These are phyloP conservation scores for Etia nguti DNA, from an alignment of 2,113 vertebrate species.

Conservation along the genomic window DNA sequence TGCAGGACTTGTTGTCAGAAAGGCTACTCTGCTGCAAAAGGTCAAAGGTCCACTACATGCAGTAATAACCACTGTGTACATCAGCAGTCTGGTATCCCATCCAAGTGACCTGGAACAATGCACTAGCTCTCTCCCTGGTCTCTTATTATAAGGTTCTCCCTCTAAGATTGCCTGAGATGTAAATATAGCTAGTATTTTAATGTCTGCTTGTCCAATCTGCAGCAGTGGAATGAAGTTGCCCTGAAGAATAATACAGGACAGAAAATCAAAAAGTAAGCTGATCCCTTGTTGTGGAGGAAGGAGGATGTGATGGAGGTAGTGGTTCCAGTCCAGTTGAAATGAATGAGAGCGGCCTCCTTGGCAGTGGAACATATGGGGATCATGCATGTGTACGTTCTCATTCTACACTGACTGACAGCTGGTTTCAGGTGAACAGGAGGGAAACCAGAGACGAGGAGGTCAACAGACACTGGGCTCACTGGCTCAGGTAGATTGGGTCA, in stretches of 20 bases:
- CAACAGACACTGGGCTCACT: constrained; percentile 25
- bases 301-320: constrained; percentile 24
- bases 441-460: constrained; percentile 59
- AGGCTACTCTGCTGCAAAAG: background rate
- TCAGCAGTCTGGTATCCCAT: background rate
- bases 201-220: background rate
- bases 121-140: background rate
- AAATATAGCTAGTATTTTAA: background rate
- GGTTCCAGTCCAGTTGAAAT: constrained; percentile 4
- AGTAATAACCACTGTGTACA: background rate
- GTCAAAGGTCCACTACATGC: background rate
- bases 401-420: constrained; percentile 20
- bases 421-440: constrained; percentile 60
- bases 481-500: constrained; percentile 56
- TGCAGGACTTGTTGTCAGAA: background rate
- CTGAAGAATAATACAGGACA: background rate
- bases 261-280: constrained; percentile 31
- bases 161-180: background rate
- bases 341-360: constrained; percentile 12
- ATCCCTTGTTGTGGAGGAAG: constrained; percentile 51
- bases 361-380: background rate
- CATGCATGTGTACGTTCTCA: background rate
- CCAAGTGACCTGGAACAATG: background rate
- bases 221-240: background rate
- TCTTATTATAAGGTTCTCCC: background rate